A percentile compares a stretch with the other conserved stretches of the same genome.
phyloP scores from a whole-genome alignment of 2,888 invertebrate species.

The Scaptodrosophila latifasciaeformis region DNA sequence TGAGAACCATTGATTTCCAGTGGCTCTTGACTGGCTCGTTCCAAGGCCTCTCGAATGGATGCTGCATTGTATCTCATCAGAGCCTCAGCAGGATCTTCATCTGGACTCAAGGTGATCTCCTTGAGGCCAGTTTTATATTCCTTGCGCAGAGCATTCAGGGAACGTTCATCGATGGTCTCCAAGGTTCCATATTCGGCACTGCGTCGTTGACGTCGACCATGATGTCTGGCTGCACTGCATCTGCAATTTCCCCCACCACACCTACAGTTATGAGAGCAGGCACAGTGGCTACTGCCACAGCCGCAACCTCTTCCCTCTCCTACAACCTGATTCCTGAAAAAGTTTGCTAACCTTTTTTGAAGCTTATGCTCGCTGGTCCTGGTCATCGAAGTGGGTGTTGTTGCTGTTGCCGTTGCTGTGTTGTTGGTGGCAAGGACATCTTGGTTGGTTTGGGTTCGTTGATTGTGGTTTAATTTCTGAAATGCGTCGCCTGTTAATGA shows the following conservation, averaged over 20 bases:
- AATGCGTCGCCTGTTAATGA: constrained; percentile 75
- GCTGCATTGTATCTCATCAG: constrained; percentile 71
- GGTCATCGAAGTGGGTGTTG: constrained; percentile 14
- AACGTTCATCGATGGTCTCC: constrained; percentile 67
- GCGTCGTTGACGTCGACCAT: constrained; percentile 24
- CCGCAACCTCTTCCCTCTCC: constrained; percentile 18
- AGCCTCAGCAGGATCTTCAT: constrained; percentile 71
- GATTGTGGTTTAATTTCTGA: constrained; percentile 71
- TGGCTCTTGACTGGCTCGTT: constrained; percentile 59
- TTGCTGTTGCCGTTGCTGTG: constrained; percentile 10
- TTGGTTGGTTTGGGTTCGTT: constrained; percentile 17
- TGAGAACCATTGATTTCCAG: constrained; percentile 56
- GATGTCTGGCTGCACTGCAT: constrained; percentile 4
- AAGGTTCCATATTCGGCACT: constrained; percentile 58
- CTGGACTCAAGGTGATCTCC: constrained; percentile 70
- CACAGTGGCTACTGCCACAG: constrained; percentile 30
- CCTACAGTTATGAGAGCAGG: constrained; percentile 23
- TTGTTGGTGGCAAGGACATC: constrained; percentile 20
- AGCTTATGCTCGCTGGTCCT: constrained; percentile 30
- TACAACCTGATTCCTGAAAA: constrained; percentile 22
- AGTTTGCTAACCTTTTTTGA: constrained; percentile 58
- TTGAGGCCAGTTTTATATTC: constrained; percentile 67
- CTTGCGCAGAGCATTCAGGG: constrained; percentile 60
- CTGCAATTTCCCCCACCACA: constrained; percentile 23
- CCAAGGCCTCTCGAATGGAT: constrained; percentile 67